Percentiles rank a stretch among this genome's conserved stretches.
These are phyloP conservation scores for Heterotis niloticus DNA, from an alignment of 2,113 vertebrate species.

Conservation along the genomic window DNA sequence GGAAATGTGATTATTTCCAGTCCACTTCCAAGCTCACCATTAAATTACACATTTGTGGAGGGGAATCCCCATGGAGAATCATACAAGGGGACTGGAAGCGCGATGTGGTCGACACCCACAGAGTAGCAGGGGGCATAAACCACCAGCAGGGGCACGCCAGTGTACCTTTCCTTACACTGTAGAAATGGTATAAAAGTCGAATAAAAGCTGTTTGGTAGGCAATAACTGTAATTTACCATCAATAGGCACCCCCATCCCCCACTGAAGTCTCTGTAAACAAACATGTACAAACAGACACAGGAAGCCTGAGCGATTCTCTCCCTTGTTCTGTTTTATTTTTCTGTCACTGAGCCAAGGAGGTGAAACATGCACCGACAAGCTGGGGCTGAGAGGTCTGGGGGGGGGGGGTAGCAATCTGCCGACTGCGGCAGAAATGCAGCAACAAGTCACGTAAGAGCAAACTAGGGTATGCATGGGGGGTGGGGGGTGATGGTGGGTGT, in stretches of 20 bases:
- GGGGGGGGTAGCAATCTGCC: constrained; percentile 34
- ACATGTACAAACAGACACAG: constrained; percentile 4
- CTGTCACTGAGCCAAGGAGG: constrained; percentile 25
- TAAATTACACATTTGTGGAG: constrained; percentile 20
- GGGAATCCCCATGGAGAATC: background rate
- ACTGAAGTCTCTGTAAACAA: too few species aligned
- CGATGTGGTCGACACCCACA: background rate
- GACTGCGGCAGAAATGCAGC: constrained; percentile 32
- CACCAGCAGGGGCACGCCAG: too few species aligned
- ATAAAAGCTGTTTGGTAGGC: too few species aligned
- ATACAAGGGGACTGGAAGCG: background rate
- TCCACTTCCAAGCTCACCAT: constrained; percentile 31
- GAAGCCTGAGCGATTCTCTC: background rate
- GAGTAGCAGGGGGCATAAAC: background rate
- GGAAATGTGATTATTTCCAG: constrained; percentile 41
- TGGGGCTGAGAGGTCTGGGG: background rate
- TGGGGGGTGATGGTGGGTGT: background rate
- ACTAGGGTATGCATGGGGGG: too few species aligned
- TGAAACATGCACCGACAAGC: constrained; percentile 28
- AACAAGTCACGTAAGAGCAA: constrained; percentile 29
- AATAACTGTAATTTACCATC: too few species aligned
- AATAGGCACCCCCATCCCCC: background rate
- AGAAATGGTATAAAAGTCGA: too few species aligned
- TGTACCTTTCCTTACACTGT: background rate
- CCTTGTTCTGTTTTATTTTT: background rate